phyloP scores from a whole-genome alignment of 2,113 vertebrate genomes.

The Hylia prasina region DNA sequence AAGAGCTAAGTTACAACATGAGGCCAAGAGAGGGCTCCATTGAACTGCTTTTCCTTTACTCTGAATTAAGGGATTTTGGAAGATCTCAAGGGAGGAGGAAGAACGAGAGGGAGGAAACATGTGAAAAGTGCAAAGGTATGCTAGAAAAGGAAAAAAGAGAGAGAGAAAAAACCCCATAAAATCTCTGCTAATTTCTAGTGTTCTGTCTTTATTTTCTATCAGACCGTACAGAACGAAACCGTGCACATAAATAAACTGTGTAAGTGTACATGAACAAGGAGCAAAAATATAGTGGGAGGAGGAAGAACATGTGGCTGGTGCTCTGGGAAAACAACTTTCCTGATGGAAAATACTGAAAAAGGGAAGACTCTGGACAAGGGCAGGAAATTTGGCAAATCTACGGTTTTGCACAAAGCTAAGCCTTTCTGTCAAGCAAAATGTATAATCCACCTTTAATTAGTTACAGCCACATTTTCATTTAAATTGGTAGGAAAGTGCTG shows the following conservation, averaged over 20 bases:
- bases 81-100: neutral
- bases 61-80: neutral
- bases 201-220: neutral
- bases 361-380: neutral
- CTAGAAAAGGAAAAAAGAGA: neutral
- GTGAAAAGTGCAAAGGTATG: neutral
- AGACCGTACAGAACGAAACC: neutral
- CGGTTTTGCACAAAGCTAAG: neutral
- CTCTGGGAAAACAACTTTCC: neutral
- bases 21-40: slow-evolving; percentile 60
- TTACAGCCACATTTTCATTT: neutral
- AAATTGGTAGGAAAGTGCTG: neutral
- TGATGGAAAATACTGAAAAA: neutral
- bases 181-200: neutral
- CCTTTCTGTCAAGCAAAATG: neutral
- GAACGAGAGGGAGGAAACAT: neutral
- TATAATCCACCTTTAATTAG: neutral
- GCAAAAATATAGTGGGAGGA: neutral
- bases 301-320: neutral
- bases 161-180: neutral
- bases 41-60: neutral
- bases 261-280: neutral
- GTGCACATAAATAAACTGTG: neutral
- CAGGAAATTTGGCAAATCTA: neutral
- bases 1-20: neutral